phyloP scores from a whole-genome alignment of 2,888 invertebrate species.

The Parnassius smintheus region DNA sequence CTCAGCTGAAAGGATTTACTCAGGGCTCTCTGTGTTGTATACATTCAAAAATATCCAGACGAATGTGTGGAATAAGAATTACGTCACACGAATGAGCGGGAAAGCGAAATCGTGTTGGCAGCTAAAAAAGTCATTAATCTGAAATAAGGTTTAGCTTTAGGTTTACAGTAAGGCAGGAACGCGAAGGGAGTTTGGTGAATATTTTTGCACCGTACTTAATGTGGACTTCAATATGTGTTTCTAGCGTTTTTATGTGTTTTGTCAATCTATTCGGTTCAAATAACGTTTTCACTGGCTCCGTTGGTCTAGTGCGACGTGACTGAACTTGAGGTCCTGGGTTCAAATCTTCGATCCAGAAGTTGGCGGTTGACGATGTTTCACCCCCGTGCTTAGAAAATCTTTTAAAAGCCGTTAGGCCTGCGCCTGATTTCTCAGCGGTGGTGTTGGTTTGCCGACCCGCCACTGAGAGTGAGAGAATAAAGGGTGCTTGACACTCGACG shows the following conservation, averaged over 20 bases:
- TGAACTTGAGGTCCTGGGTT: too few relatives aligned
- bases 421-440: too few relatives aligned
- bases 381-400: neutral
- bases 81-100: conserved; percentile 8
- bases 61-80: conserved; percentile 20
- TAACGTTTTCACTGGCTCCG: too few relatives aligned
- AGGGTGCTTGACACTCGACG: too few relatives aligned
- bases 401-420: neutral
- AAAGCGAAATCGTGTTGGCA: conserved; percentile 16
- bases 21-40: conserved; percentile 7
- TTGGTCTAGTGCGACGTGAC: too few relatives aligned
- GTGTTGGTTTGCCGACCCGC: too few relatives aligned
- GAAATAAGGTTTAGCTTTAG: neutral
- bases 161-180: neutral
- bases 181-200: neutral
- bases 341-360: too few relatives aligned
- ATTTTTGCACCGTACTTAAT: neutral
- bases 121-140: conserved; percentile 15
- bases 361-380: too few relatives aligned
- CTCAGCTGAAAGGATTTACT: conserved; percentile 15
- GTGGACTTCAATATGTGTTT: neutral
- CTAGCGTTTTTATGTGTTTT: too few relatives aligned
- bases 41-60: conserved; percentile 10
- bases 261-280: too few relatives aligned
- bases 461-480: too few relatives aligned